Evolutionary conservation across 2,113 vertebrate species (phyloP), one percentile per base, ranked within the genome.

Genomic region (Prionailurus viverrinus): DNA sequence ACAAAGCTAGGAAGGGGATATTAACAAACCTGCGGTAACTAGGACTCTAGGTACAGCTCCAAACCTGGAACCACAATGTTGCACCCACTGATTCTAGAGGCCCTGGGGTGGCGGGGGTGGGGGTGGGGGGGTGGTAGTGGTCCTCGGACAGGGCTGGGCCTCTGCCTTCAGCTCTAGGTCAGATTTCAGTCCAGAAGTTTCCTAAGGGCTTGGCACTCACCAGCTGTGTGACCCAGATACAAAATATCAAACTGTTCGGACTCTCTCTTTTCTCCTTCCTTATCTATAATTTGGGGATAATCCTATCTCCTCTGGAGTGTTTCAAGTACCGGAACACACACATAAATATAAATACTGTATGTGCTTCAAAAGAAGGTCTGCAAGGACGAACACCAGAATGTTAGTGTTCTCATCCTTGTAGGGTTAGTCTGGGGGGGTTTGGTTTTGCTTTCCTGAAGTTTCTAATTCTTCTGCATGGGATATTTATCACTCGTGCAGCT

Each of bases 191-290:
- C 39, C 69, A 66, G 39, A 65, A 94, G 16, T 69, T 82, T 89
- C 53, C 81, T 82, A 69, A 73, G 66, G 19, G 81, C 78, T 45
- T 73, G 93, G 66, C 83, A 84, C 80, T 69, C 29, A 45, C 69
- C 97, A 97, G 86, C 91, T 95, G 53, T 61, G 82, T 94, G 83
- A 76, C 91, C 89, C 53, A 96, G 95, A 97, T 95, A 94, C 86
- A 83, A 91, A 79, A 66, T 4, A 45, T 65, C 58, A 91, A 80
- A 27, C 14, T 65, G 94, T 68, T 91, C 53, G n/a, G 61, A 53
- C 29, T 58, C 33, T 48, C 21, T 53, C 2, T 76, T 93, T 91
- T 55, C 69, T 84, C 13, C 16, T 87, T 89, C 82, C 11, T 92
- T 13, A 29, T 89, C 23, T 85, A 45, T 48, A 76, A 66, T 61